Percentiles rank a stretch among this genome's conserved stretches.
Conservation (phyloP, 2,113 vertebrate species). For the Agelaius phoeniceus region DNA sequence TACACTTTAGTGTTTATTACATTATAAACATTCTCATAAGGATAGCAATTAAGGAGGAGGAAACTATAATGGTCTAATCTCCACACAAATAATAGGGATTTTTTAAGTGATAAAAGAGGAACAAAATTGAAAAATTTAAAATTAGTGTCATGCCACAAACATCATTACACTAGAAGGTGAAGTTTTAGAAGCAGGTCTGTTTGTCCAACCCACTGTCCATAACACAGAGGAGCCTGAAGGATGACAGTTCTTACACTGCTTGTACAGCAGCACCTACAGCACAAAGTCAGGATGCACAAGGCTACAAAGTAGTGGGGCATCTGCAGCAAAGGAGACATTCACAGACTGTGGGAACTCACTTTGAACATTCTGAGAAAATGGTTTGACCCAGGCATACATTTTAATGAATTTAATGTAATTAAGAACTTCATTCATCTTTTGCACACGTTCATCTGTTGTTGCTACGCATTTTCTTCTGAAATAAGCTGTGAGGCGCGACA, state of each 20-base stretch:
- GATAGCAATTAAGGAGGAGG: not conserved
- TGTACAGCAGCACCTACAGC: rapidly evolving
- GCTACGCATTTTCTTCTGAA: slow-evolving; percentile 88
- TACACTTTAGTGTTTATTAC: not conserved
- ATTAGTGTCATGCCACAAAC: not conserved
- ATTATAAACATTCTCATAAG: not conserved
- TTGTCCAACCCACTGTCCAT: not conserved
- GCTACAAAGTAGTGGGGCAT: not conserved
- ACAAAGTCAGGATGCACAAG: not conserved
- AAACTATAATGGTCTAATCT: not conserved
- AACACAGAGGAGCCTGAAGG: not conserved
- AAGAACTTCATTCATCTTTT: slow-evolving; percentile 96
- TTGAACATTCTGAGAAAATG: slow-evolving; percentile 87
- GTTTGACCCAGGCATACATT: slow-evolving; percentile 96
- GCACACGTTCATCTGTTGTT: slow-evolving; percentile 89
- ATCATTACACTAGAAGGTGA: not conserved
- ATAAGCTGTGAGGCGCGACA: slow-evolving; percentile 89
- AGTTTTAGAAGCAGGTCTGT: not conserved
- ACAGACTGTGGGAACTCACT: slow-evolving; percentile 74
- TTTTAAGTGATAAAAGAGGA: not conserved
- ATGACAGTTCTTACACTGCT: not conserved
- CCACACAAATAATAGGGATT: not conserved
- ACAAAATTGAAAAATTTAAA: not conserved
- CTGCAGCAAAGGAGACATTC: not conserved
- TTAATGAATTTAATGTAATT: slow-evolving; percentile 95